Conservation (phyloP, 2,113 vertebrate species). For the Sisor rabdophorus region DNA sequence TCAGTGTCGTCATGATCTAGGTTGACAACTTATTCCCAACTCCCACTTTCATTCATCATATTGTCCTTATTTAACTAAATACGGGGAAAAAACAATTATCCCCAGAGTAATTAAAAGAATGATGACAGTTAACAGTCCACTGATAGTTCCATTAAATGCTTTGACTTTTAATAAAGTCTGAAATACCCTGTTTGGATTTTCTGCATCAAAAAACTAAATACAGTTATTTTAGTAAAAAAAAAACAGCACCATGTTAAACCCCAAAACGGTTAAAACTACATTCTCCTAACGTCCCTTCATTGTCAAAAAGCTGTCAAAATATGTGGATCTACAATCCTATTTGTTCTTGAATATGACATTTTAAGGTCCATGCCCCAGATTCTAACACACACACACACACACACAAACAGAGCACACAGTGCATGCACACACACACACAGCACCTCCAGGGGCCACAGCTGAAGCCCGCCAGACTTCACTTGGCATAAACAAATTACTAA, state of each 20-base stretch:
- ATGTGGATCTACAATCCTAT: constrained; percentile 43
- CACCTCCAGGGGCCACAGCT: constrained; percentile 44
- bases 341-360: constrained; percentile 43
- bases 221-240: too few relatives aligned
- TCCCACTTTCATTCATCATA: constrained; percentile 49
- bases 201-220: neutral
- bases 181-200: neutral
- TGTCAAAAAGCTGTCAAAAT: constrained; percentile 28
- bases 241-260: neutral
- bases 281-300: constrained; percentile 28
- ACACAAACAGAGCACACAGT: constrained; percentile 19
- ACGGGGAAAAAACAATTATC: constrained; percentile 66
- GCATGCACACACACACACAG: constrained; percentile 39
- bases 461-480: constrained; percentile 48
- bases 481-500: constrained; percentile 60
- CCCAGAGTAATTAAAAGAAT: constrained; percentile 70
- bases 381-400: constrained; percentile 37
- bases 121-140: constrained; percentile 53
- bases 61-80: constrained; percentile 55
- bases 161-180: constrained; percentile 36
- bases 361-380: constrained; percentile 42
- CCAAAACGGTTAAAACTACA: neutral
- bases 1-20: constrained; percentile 30
- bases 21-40: constrained; percentile 25
- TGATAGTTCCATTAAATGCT: constrained; percentile 69